Conservation (phyloP, 2,113 vertebrate species). For the Pan troglodytes region NHGRI_mPanTro3-v2.1_pri NC_072412.2:94458001-94458500, state of each 20-base stretch:
- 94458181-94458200: not conserved
- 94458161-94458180: not conserved
- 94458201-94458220: not conserved
- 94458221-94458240: not conserved
- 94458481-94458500: not conserved
- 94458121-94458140: not conserved
- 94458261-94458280: not conserved
- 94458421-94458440: not conserved
- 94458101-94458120: not conserved
- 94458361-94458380: not conserved
- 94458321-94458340: not conserved
- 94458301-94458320: not conserved
- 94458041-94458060: not conserved
- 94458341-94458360: not conserved
- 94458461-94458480: not conserved
- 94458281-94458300: not conserved
- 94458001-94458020: not conserved
- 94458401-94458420: not conserved
- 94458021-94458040: not conserved
- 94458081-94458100: not conserved
- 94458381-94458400: not conserved
- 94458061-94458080: not conserved
- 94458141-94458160: not conserved
- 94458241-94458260: not conserved
- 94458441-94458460: not conserved